Base-by-base conservation (phyloP, 2,113 vertebrate genomes). In the Cettia cetti region DNA sequence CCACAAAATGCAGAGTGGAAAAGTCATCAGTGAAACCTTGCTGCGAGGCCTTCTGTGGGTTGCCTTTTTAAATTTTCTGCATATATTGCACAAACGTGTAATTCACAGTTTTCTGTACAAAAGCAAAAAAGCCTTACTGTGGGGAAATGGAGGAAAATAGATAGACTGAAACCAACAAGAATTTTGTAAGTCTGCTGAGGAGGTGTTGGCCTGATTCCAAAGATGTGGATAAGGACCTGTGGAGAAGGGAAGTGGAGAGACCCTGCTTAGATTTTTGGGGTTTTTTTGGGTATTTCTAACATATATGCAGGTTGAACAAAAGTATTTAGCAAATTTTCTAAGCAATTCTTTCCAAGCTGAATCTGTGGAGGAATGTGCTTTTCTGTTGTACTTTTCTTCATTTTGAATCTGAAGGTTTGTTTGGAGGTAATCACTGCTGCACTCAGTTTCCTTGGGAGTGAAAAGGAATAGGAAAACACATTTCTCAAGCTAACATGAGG, bases 31-130 rank as follows among this genome's bases (percentile, higher is more conserved):
- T 60, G n/a, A 91, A 91, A 89, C 7, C 21, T 81, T 81, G 35
- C 16, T 47, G 30, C 1, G 20, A 54, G 44, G 33, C 31, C 26
- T 52, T 11, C 23, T 35, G 4, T 42, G 27, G 3, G 1, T 0
- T 17, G 7, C 1, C 7, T 11, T 39, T 54, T 23, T 47, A 40
- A 22, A 11, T 65, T 65, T 39, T 9, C 30, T 68, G 22, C 10
- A 31, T 19, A 11, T 82, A 14, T 64, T 86, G 23, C 24, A 17
- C 8, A 76, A 86, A 64, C 27, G 14, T 39, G 18, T 80, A 56
- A 82, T 91, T 94, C 63, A 39, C 9, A 26, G 20, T 7, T 19
- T 60, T 92, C 61, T 82, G 14, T 45, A 59, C n/a, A 60, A 21
- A 9, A 59, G 5, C 8, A 50, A 75, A 31, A 53, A 85, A 66